Base-by-base conservation (phyloP, 1,140 invertebrate genomes). In the Pentalonia nigronervosa region DNA sequence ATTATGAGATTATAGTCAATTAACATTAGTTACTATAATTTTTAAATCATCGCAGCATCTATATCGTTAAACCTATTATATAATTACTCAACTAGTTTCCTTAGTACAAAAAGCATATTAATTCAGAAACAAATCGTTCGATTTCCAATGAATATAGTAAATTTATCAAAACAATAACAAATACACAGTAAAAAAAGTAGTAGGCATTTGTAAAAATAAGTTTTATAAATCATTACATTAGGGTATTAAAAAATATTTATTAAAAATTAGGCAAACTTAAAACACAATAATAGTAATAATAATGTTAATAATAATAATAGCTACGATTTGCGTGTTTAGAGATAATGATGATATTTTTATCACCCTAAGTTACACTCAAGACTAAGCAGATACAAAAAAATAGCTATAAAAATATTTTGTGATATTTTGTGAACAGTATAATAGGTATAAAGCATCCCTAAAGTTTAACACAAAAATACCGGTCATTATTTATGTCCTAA, bases 361-460 rank as follows among this genome's bases (percentile, higher is more conserved):
- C 14, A 6, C 2, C 8, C 21, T 84, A 36, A 23, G 36, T 36
- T 41, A 41, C 36, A 67, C 60, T 67, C 7, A 41, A 47, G 45
- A 20, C 30, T 47, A 48, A 87, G 34, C 45, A 87, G 81, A 87
- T 48, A 88, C 41, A 34, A 88, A 88, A 34, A 88, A 88, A 87
- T 30, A n/a, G 7, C 45, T 17, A 14, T 87, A 48, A 87, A 86
- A 47, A 87, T 14, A 47, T 87, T 47, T 47, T n/a, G n/a, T 21
- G 7, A 50, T 9, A n/a, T 34, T 89, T 36, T 83, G 1, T 48
- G 2, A 67, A 67, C 60, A 67, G 60, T n/a, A 11, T 67, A 67
- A 67, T 21, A 21, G 47, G 14, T 7, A 48, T 17, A 87, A 87
- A 45, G 11, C 25, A 48, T 83, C 34, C 9, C n/a, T 89, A 0